These are phyloP conservation scores for Arnoldichthys spilopterus DNA, from an alignment of 2,797 vertebrate species.

Conservation along the genomic window DNA sequence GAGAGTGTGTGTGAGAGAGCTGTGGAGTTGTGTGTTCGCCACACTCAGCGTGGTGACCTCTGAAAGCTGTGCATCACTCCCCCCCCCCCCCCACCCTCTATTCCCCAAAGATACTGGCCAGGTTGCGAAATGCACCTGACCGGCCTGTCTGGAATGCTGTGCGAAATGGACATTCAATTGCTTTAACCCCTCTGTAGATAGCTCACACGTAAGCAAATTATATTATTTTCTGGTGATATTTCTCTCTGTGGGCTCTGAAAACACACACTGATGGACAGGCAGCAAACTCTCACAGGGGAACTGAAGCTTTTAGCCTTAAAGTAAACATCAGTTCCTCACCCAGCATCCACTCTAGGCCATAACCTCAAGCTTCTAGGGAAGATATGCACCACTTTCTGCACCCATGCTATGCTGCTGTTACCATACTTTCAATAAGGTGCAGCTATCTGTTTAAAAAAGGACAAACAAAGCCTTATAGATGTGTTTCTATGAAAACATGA, in stretches of 20 bases:
- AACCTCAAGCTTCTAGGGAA: background rate
- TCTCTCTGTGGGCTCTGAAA: constrained; percentile 24
- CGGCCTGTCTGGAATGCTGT: too few relatives aligned
- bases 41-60: constrained; percentile 56
- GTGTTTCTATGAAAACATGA: background rate
- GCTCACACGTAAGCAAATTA: constrained; percentile 40
- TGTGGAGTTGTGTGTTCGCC: constrained; percentile 18
- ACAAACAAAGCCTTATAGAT: background rate
- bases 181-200: constrained; percentile 51
- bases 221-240: constrained; percentile 44
- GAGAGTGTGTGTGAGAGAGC: constrained; percentile 30
- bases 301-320: constrained; percentile 33
- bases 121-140: constrained; percentile 30
- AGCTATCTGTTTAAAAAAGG: background rate
- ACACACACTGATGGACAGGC: constrained; percentile 33
- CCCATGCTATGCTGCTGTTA: background rate
- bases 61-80: constrained; percentile 42
- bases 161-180: constrained; percentile 22
- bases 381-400: constrained; percentile 1
- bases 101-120: constrained; percentile 60
- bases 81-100: constrained; percentile 3
- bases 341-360: background rate
- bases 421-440: background rate
- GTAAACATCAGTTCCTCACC: constrained; percentile 13
- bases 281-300: constrained; percentile 14